Base-by-base conservation (phyloP, 1,140 invertebrate species). In the Trachymyrmex cornetzi region DNA sequence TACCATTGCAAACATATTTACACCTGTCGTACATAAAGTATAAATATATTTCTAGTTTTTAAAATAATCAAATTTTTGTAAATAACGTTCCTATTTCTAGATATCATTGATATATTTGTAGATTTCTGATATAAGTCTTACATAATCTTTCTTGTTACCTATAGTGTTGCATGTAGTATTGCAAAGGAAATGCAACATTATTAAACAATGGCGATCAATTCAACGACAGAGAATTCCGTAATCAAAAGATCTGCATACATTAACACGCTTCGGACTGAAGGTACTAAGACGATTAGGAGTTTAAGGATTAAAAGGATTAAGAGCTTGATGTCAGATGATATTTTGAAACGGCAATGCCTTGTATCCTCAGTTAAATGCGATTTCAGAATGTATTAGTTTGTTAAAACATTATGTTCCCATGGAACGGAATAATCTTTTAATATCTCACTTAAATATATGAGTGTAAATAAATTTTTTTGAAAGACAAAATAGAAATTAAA, bases 261-360 rank as follows among this genome's bases (percentile, higher is more conserved):
- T 91, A 90, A 91, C 77, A 59, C 22, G 30, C 12, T 50, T 74
- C 24, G 71, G 57, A 75, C 82, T 89, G 61, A 85, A 79, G 69
- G 57, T 53, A 22, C 57, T 90, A 90, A 90, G 88, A 50, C 87
- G 89, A 90, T 90, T 88, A 88, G 86, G 44, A 90, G 55, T 67
- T 61, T 11, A 38, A n/a, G 77, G 88, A 90, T 88, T 86, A 61
- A 86, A 88, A 50, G 77, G 89, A 88, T 90, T 90, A 90, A 88
- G 85, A 30, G 77, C 86, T 86, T 38, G 69, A 59, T 72, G 89
- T 90, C 87, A 48, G 79, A 61, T 64, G 77, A 88, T 90, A 88
- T 90, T 90, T 88, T 82, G 81, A 77, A 86, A 86, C 61, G 55
- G 38, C 59, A 27, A 27, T 77, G 19, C 24, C 66, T 50, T 59